These are phyloP conservation scores for Lepus townsendii DNA, from an alignment of 2,797 vertebrate genomes.

Conservation along the genomic window DNA sequence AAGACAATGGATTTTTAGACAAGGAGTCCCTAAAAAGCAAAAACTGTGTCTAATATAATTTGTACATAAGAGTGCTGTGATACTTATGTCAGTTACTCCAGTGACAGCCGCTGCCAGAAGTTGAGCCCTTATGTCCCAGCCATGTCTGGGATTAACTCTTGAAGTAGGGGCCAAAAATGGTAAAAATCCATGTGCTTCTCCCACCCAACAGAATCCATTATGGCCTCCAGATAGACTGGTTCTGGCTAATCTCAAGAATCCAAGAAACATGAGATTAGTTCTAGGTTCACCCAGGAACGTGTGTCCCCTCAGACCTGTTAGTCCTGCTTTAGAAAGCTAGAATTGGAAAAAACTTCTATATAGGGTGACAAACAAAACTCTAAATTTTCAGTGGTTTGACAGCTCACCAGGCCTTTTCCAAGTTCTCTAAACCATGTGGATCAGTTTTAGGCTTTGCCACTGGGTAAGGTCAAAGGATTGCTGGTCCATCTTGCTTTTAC, in stretches of 20 bases:
- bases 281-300: not conserved
- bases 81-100: slow-evolving; percentile 13
- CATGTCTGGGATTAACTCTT: slow-evolving; percentile 11
- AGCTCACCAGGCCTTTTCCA: slow-evolving; percentile 27
- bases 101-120: not conserved
- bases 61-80: not conserved
- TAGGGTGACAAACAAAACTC: slow-evolving; percentile 9
- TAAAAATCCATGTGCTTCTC: not conserved
- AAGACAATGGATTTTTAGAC: not conserved
- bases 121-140: not conserved
- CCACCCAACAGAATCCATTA: not conserved
- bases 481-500: not conserved
- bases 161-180: not conserved
- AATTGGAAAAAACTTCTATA: slow-evolving; percentile 33
- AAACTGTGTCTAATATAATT: slow-evolving; percentile 36
- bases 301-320: not conserved
- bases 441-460: not conserved
- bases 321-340: not conserved
- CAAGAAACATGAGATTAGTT: not conserved
- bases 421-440: not conserved
- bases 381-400: slow-evolving; percentile 52
- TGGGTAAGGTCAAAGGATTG: not conserved
- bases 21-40: slow-evolving; percentile 16
- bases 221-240: not conserved
- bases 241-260: not conserved